Conservation (phyloP, 2,888 invertebrate species). For the Ypsolopha sequella region DNA sequence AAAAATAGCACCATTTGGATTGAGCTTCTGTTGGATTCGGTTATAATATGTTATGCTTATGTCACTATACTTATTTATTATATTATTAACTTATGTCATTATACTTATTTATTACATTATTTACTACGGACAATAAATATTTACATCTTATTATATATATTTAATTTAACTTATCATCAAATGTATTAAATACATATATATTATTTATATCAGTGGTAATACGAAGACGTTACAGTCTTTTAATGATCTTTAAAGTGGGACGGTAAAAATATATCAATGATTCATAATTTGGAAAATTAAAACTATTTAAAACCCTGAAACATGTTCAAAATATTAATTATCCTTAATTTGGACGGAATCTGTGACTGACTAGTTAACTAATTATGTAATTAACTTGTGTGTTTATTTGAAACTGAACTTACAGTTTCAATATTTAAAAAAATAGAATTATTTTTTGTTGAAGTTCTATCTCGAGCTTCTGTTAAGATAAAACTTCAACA, state of each 20-base stretch:
- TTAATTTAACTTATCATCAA: slow-evolving; percentile 2
- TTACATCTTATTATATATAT: slow-evolving; percentile 27
- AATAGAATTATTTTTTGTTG: background rate
- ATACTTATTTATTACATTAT: slow-evolving; percentile 8
- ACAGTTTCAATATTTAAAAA: background rate
- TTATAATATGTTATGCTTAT: slow-evolving; percentile 8
- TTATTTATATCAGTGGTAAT: background rate
- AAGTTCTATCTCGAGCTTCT: slow-evolving; percentile 4
- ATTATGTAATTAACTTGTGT: background rate
- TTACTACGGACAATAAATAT: slow-evolving; percentile 7
- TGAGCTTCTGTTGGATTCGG: slow-evolving; percentile 25
- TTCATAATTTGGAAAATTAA: too few species aligned
- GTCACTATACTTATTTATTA: slow-evolving; percentile 5
- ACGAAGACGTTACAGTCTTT: background rate
- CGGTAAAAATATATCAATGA: too few species aligned
- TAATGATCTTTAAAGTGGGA: too few species aligned
- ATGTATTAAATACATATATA: background rate
- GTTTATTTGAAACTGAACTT: background rate
- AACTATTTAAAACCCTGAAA: too few species aligned
- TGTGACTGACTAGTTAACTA: background rate
- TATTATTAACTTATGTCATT: slow-evolving; percentile 7
- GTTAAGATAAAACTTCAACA: slow-evolving; percentile 5
- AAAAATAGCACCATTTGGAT: slow-evolving; percentile 45
- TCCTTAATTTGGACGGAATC: background rate
- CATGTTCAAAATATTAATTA: background rate